phyloP scores from a whole-genome alignment of 2,113 vertebrate species.

The Climacteris rufus region DNA sequence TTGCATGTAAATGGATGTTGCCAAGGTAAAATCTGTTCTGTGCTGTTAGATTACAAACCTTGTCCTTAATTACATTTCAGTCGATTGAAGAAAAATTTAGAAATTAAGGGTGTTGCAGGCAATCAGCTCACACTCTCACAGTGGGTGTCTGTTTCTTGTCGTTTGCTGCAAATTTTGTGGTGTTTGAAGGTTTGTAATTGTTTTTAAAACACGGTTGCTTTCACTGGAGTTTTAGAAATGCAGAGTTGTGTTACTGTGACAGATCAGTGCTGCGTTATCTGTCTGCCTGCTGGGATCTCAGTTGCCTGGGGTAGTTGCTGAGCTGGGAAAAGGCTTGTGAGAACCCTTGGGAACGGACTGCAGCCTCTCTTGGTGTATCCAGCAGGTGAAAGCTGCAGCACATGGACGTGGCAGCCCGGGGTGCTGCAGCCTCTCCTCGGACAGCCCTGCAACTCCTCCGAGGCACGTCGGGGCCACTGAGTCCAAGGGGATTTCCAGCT shows the following conservation, averaged over 20 bases:
- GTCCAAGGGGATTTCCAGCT: not conserved
- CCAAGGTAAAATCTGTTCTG: not conserved
- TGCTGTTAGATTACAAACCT: not conserved
- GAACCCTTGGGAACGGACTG: not conserved
- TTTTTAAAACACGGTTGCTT: not conserved
- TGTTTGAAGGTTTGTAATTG: not conserved
- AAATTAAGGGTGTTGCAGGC: not conserved
- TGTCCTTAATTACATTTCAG: not conserved
- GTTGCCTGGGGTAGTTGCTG: not conserved
- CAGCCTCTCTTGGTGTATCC: not conserved
- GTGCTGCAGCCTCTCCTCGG: not conserved
- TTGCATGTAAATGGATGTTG: not conserved
- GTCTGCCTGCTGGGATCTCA: not conserved
- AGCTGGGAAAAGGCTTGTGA: not conserved
- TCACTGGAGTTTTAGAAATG: not conserved
- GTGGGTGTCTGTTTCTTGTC: not conserved
- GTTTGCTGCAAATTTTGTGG: not conserved
- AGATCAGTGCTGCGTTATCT: not conserved
- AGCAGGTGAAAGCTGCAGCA: not conserved
- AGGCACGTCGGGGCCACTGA: accelerated
- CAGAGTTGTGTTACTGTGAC: not conserved
- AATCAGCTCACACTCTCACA: not conserved
- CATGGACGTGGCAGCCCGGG: accelerated
- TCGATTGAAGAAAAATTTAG: not conserved
- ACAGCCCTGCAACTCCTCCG: not conserved